Base-by-base conservation (phyloP, 2,797 vertebrate genomes). In the Neomorphus geoffroyi region DNA sequence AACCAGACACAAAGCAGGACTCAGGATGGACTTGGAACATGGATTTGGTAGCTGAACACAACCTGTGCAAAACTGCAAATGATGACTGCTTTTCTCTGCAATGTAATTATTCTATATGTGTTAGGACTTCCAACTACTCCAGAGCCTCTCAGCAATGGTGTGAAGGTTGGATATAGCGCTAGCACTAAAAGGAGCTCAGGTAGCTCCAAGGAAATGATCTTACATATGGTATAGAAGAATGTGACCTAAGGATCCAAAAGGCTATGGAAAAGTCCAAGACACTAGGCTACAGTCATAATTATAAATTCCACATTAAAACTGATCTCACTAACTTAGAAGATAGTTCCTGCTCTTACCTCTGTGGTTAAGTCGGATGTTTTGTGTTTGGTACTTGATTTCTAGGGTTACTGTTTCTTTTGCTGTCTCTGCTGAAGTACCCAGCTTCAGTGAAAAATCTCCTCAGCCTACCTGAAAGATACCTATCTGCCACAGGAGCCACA, bases 391-490 rank as follows among this genome's bases (percentile, higher is more conserved):
- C 9, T 90, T 71, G 17, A 10, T 37, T 90, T 80, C 53, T 28
- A 62, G 19, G 51, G 53, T 66, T 64, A 73, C 35, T 8, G 11
- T 70, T 88, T 89, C 56, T 75, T 92, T 45, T 64, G 35, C 57
- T 48, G 8, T 66, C 45, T 73, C 10, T 33, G 11, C 60, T 64
- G 57, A 73, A 91, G 90, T 70, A 70, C 3, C 35, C 15, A 28
- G 70, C 92, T 78, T 32, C 53, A 64, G 50, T 78, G 77, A 91
- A 86, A 93, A 88, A 90, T 77, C 53, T 77, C 56, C 75, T 73
- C 75, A 21, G 32, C 2, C 2, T 67, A 71, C 32, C 71, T 67
- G 35, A 83, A 75, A 57, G 82, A 91, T 46, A 77, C 1, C 1
- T 60, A 80, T 53, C 83, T 95, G 86, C 48, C 85, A 74, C n/a